Conservation (phyloP, 2,113 vertebrate genomes). For the Prionailurus viverrinus region DNA sequence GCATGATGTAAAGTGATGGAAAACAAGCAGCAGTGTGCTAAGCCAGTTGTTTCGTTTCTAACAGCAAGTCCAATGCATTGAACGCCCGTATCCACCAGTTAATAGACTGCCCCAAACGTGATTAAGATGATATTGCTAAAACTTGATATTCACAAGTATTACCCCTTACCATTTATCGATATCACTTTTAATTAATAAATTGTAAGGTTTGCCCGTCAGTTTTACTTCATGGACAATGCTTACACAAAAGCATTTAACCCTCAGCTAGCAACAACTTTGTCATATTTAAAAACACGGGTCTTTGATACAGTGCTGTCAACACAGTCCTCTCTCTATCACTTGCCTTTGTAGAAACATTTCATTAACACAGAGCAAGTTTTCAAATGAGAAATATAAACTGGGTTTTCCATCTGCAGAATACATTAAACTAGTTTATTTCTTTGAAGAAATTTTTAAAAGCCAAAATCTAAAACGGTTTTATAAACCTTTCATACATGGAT, state of each 20-base stretch:
- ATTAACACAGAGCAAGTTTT: not conserved
- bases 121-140: not conserved
- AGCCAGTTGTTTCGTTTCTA: not conserved
- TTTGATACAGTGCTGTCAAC: not conserved
- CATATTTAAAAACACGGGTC: not conserved
- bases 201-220: not conserved
- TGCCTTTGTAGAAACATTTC: not conserved
- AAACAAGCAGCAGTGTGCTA: not conserved
- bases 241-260: not conserved
- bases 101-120: not conserved
- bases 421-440: not conserved
- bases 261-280: not conserved
- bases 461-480: not conserved
- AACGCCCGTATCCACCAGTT: not conserved
- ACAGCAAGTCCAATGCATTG: not conserved
- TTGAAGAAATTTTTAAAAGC: slow-evolving; percentile 25
- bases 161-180: not conserved
- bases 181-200: not conserved
- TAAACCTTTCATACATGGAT: not conserved
- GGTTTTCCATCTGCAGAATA: not conserved
- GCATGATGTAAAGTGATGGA: not conserved
- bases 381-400: not conserved
- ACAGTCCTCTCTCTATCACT: not conserved
- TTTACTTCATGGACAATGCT: not conserved
- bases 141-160: not conserved